Conservation (phyloP, 1,140 invertebrate genomes). For the Melipona quadrifasciata region DNA sequence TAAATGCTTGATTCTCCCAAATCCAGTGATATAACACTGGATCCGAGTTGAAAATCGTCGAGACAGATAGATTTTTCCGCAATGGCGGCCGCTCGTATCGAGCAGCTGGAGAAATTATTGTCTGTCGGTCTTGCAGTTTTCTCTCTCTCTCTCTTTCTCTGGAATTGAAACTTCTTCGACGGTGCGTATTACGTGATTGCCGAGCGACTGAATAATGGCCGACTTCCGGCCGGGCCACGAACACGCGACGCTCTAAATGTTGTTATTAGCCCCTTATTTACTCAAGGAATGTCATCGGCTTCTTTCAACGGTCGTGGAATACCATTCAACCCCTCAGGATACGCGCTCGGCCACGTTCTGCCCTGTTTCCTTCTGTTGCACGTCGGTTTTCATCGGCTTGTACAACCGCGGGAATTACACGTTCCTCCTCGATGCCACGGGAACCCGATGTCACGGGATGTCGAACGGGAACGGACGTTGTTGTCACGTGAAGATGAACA, state of each 20-base stretch:
- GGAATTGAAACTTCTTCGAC: constrained; percentile 1
- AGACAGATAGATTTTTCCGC: too few relatives aligned
- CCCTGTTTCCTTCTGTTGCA: constrained; percentile 18
- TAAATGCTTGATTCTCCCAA: too few relatives aligned
- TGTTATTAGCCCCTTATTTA: constrained; percentile 49
- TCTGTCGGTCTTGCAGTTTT: too few relatives aligned
- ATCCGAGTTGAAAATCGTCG: too few relatives aligned
- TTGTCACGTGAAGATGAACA: neutral
- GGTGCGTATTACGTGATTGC: constrained; percentile 29
- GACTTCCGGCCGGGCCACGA: constrained; percentile 28
- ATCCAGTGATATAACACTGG: too few relatives aligned
- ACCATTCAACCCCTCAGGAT: constrained; percentile 19
- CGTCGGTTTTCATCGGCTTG: neutral
- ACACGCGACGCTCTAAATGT: constrained; percentile 47
- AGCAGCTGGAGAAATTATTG: too few relatives aligned
- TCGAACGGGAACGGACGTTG: constrained; percentile 2
- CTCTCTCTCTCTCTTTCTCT: neutral
- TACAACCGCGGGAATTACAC: constrained; percentile 5
- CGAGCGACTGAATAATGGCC: constrained; percentile 33
- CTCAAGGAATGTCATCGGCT: constrained; percentile 48
- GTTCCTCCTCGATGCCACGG: neutral
- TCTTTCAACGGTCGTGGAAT: constrained; percentile 23
- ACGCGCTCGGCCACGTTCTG: constrained; percentile 16
- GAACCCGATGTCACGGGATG: neutral
- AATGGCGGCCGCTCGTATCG: too few relatives aligned